Conservation (phyloP, 2,888 invertebrate genomes). For the Autographa pulchrina region DNA sequence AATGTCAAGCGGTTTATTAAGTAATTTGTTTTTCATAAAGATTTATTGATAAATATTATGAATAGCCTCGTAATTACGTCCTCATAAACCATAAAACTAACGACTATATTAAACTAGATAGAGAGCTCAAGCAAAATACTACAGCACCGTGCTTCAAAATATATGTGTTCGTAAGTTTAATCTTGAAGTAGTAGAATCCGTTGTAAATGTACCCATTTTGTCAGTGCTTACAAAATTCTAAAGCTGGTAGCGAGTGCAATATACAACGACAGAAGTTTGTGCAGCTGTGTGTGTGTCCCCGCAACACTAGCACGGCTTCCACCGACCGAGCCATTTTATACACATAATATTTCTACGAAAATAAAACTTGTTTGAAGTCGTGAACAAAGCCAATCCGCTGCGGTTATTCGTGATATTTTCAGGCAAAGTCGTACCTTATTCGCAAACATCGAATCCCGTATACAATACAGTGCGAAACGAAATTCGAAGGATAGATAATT, state of each 20-base stretch:
- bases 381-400: conserved; percentile 87
- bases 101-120: not conserved
- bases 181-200: conserved; percentile 37
- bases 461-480: conserved; percentile 89
- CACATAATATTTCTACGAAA: conserved; percentile 81
- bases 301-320: conserved; percentile 38
- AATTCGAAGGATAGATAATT: conserved; percentile 89
- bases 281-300: conserved; percentile 55
- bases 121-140: not conserved
- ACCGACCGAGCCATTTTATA: conserved; percentile 76
- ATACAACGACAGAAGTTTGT: conserved; percentile 69
- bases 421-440: conserved; percentile 86
- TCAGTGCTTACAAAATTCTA: conserved; percentile 65
- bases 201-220: conserved; percentile 61
- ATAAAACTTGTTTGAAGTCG: conserved; percentile 88
- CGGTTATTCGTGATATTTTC: conserved; percentile 88
- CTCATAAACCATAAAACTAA: conserved; percentile 43
- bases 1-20: conserved; percentile 81
- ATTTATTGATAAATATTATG: conserved; percentile 66
- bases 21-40: conserved; percentile 81
- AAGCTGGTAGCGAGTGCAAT: conserved; percentile 64
- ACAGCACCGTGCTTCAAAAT: conserved; percentile 17
- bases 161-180: conserved; percentile 53
- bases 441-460: conserved; percentile 87
- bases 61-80: conserved; percentile 50